phyloP scores from a whole-genome alignment of 2,888 invertebrate species.

The Ophion slaviceki region DNA sequence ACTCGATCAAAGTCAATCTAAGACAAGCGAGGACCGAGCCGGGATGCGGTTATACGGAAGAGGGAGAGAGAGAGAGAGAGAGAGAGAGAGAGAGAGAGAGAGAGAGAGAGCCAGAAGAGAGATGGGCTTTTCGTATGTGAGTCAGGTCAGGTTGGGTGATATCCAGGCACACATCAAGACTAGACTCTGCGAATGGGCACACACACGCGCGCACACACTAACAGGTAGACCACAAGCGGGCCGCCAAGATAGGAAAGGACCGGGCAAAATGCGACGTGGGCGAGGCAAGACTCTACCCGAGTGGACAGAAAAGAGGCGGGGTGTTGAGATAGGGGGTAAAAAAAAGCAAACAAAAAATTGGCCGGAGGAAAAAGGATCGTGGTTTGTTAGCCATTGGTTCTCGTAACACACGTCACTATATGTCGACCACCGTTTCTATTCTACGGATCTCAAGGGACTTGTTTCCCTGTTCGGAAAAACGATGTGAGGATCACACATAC shows the following conservation, averaged over 20 bases:
- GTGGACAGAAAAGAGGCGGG: conserved; percentile 48
- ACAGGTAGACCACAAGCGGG: conserved; percentile 51
- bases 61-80: background rate
- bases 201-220: conserved; percentile 46
- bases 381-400: conserved; percentile 62
- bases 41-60: conserved; percentile 50
- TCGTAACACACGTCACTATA: conserved; percentile 22
- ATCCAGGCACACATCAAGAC: background rate
- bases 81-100: background rate
- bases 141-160: conserved; percentile 41
- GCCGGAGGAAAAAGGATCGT: conserved; percentile 50
- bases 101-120: background rate
- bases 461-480: conserved; percentile 40
- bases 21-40: conserved; percentile 17
- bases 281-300: conserved; percentile 36
- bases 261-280: conserved; percentile 49
- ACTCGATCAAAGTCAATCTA: conserved; percentile 66
- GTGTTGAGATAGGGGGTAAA: conserved; percentile 38
- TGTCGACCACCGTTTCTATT: conserved; percentile 38
- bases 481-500: conserved; percentile 20
- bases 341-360: conserved; percentile 40
- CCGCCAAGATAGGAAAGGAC: conserved; percentile 27
- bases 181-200: background rate
- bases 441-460: conserved; percentile 46
- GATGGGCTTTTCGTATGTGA: conserved; percentile 30